Conservation (phyloP, 1,140 invertebrate species). For the Adelges cooleyi region DNA sequence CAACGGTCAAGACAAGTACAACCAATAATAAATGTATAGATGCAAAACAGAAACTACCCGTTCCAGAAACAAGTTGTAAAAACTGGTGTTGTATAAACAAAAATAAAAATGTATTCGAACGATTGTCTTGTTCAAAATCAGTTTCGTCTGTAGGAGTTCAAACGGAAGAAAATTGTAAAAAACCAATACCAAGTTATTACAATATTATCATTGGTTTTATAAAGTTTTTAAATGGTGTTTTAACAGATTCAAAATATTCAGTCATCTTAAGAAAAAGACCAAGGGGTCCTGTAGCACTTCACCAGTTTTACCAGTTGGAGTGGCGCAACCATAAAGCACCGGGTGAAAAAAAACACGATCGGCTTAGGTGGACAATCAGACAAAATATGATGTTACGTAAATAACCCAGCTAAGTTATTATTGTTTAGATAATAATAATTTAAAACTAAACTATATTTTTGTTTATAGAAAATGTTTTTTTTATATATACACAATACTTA, state of each 20-base stretch:
- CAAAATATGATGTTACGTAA: conserved; percentile 3
- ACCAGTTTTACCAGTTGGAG: conserved; percentile 21
- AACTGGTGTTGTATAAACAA: not conserved
- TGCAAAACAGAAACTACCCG: not conserved
- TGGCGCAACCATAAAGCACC: conserved; percentile 24
- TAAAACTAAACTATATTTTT: too few species aligned
- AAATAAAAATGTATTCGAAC: conserved; percentile 4
- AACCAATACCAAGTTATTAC: too few species aligned
- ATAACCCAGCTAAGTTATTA: too few species aligned
- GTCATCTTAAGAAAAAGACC: conserved; percentile 4
- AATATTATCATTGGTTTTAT: too few species aligned
- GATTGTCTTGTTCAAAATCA: conserved; percentile 15
- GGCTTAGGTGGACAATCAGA: conserved; percentile 1
- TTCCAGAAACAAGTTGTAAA: not conserved
- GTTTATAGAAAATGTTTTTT: too few species aligned
- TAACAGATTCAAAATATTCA: not conserved
- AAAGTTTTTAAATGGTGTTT: too few species aligned
- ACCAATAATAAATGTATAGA: not conserved
- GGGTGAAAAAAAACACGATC: conserved; percentile 27
- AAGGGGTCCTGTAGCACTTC: conserved; percentile 27
- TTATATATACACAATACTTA: too few species aligned
- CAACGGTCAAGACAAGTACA: too few species aligned
- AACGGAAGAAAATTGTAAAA: not conserved
- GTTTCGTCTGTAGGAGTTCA: not conserved
- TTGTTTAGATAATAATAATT: too few species aligned